These are phyloP conservation scores for Netelia fuscicornis DNA, from an alignment of 2,888 invertebrate species.

Conservation along the genomic window DNA sequence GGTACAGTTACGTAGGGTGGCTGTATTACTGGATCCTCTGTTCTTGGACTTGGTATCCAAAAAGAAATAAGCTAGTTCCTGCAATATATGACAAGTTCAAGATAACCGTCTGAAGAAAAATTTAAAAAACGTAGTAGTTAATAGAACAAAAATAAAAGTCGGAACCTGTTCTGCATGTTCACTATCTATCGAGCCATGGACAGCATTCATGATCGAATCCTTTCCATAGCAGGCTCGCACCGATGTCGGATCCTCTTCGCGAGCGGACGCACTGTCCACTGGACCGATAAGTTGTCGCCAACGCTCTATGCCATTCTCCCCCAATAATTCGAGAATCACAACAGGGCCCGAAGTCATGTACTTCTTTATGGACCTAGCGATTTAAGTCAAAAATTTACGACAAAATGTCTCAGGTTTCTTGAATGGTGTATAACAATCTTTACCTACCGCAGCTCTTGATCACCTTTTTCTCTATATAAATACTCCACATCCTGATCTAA, in stretches of 20 bases:
- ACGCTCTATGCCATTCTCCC: constrained; percentile 88
- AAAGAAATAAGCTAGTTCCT: constrained; percentile 89
- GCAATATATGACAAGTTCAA: constrained; percentile 63
- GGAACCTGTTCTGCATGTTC: constrained; percentile 86
- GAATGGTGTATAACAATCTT: constrained; percentile 13
- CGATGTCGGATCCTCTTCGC: constrained; percentile 86
- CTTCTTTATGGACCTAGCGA: constrained; percentile 87
- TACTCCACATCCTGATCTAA: constrained; percentile 88
- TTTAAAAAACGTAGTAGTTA: neutral
- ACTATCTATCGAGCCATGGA: constrained; percentile 88
- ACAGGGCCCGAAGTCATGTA: constrained; percentile 89
- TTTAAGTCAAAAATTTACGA: constrained; percentile 16
- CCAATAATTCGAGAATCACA: constrained; percentile 91
- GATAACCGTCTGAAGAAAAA: neutral
- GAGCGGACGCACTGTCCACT: constrained; percentile 87
- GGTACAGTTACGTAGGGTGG: constrained; percentile 89
- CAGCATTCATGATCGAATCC: constrained; percentile 89
- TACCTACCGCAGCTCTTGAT: constrained; percentile 87
- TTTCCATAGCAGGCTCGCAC: constrained; percentile 89
- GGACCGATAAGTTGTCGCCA: constrained; percentile 88
- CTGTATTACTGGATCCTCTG: constrained; percentile 86
- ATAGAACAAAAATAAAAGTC: constrained; percentile 7
- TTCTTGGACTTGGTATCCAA: constrained; percentile 84
- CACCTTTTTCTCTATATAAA: constrained; percentile 87
- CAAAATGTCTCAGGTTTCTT: neutral